Conservation (phyloP, 2,797 vertebrate genomes). For the Manis pentadactyla region DNA sequence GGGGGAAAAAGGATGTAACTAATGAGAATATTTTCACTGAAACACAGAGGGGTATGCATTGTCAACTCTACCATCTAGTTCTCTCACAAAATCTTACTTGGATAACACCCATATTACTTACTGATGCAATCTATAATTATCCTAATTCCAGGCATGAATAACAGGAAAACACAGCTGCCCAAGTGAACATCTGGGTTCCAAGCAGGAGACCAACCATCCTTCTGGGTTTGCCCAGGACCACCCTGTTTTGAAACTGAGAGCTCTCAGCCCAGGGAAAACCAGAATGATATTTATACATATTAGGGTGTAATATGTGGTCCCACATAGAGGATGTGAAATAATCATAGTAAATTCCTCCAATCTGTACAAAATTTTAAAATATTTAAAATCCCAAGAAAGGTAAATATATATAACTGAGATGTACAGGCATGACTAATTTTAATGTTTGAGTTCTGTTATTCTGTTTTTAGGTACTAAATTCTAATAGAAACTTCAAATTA, state of each 20-base stretch:
- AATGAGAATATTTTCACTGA: not conserved
- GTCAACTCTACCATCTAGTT: not conserved
- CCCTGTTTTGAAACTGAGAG: not conserved
- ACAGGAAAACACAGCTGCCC: not conserved
- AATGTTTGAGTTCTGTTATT: not conserved
- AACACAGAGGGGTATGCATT: not conserved
- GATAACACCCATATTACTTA: not conserved
- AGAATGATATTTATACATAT: not conserved
- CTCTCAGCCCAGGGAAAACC: not conserved
- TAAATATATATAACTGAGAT: not conserved
- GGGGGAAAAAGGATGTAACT: not conserved
- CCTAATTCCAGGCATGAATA: not conserved
- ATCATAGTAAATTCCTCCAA: not conserved
- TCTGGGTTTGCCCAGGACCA: not conserved
- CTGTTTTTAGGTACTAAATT: slow-evolving; percentile 3
- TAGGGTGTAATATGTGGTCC: not conserved
- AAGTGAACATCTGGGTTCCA: not conserved
- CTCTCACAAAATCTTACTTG: not conserved
- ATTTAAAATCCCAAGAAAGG: not conserved
- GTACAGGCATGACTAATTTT: not conserved
- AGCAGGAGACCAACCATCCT: not conserved
- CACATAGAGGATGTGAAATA: not conserved
- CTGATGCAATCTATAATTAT: not conserved
- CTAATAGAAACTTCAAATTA: not conserved
- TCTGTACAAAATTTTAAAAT: not conserved